These are phyloP conservation scores for Hipposideros armiger DNA, from an alignment of 2,113 vertebrate species.

Conservation along the genomic window DNA sequence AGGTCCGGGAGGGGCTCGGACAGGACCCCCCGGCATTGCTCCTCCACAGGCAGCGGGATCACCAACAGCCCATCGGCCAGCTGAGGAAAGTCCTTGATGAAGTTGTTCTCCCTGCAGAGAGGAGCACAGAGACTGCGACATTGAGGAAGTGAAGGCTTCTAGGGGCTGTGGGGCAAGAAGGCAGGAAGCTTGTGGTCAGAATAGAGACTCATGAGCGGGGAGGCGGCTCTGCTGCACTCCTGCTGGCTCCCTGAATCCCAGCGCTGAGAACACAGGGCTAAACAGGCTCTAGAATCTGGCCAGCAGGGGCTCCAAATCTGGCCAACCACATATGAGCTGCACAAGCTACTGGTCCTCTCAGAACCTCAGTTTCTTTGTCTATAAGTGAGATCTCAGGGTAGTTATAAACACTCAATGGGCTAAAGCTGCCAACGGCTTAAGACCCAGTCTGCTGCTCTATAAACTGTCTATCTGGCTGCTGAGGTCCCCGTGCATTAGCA, in stretches of 20 bases:
- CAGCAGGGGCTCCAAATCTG: neutral
- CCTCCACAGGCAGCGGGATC: slow-evolving; percentile 97
- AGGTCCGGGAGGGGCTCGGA: slow-evolving; percentile 96
- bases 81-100: slow-evolving; percentile 99
- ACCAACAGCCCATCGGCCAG: slow-evolving; percentile 97
- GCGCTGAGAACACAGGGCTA: neutral
- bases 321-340: neutral
- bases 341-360: neutral
- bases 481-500: neutral
- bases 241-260: neutral
- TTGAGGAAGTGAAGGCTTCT: neutral
- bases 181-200: neutral
- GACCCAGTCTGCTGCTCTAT: neutral
- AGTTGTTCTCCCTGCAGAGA: slow-evolving; percentile 96
- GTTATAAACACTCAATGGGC: neutral
- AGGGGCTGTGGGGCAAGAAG: neutral
- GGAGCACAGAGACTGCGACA: slow-evolving; percentile 83
- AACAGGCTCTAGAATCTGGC: neutral
- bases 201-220: accelerated
- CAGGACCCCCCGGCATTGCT: slow-evolving; percentile 96
- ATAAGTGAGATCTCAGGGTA: neutral
- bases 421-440: neutral
- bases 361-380: neutral
- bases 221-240: accelerated
- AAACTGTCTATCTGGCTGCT: neutral